Percentiles rank a stretch among this genome's conserved stretches.
phyloP scores from a whole-genome alignment of 2,113 vertebrate species.

The Hirundichthys speculiger region DNA sequence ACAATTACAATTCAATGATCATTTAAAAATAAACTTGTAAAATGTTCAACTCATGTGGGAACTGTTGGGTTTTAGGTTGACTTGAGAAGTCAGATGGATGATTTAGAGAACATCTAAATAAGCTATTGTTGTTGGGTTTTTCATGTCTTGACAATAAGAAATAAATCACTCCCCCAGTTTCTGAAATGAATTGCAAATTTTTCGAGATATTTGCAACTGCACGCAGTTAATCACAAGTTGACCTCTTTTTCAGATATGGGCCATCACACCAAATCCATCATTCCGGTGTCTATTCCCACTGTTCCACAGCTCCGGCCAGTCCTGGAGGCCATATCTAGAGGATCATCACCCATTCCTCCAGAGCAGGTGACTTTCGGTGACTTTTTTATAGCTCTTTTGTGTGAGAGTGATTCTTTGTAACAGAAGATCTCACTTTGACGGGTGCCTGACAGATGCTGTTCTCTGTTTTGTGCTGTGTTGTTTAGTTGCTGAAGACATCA shows the following conservation, averaged over 20 bases:
- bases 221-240: constrained; percentile 3
- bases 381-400: background rate
- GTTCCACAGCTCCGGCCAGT: constrained; percentile 89
- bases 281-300: constrained; percentile 87
- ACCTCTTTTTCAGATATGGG: constrained; percentile 81
- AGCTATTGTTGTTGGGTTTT: background rate
- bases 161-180: background rate
- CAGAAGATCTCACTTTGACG: background rate
- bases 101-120: background rate
- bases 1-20: background rate
- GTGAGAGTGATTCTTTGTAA: background rate
- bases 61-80: constrained; percentile 1
- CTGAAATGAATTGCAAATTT: background rate
- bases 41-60: background rate
- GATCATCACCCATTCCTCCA: constrained; percentile 85
- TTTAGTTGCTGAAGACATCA: constrained; percentile 63
- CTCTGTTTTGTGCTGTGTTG: constrained; percentile 29
- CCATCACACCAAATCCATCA: constrained; percentile 84
- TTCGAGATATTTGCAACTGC: background rate
- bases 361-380: constrained; percentile 85
- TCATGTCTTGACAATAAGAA: background rate
- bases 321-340: constrained; percentile 86
- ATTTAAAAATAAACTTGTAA: background rate
- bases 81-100: background rate
- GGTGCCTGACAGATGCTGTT: constrained; percentile 13